These are phyloP conservation scores for Lordiphosa fenestrarum DNA, from an alignment of 2,888 invertebrate genomes.

Conservation along the genomic window DNA sequence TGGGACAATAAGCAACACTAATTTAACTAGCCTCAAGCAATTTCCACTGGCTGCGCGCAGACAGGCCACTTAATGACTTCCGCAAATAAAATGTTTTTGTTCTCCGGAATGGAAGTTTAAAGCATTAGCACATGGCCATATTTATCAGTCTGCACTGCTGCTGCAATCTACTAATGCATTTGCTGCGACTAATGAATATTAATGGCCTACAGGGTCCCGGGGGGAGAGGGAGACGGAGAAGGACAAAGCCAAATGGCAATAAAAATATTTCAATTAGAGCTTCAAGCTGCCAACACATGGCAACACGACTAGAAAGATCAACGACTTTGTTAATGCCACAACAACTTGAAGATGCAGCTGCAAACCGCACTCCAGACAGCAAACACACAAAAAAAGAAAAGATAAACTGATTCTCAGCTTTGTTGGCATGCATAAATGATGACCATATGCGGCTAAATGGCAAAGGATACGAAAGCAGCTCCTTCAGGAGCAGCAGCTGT, in stretches of 20 bases:
- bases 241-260: conserved; percentile 40
- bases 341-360: conserved; percentile 40
- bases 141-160: conserved; percentile 49
- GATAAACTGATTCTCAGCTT: conserved; percentile 45
- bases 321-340: conserved; percentile 67
- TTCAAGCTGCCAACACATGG: conserved; percentile 58
- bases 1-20: conserved; percentile 23
- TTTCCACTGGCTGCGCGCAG: conserved; percentile 30
- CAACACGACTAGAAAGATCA: conserved; percentile 42
- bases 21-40: conserved; percentile 38
- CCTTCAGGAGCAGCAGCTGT: conserved; percentile 2
- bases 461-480: conserved; percentile 9
- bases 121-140: conserved; percentile 53
- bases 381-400: conserved; percentile 10
- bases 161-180: conserved; percentile 66
- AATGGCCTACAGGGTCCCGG: conserved; percentile 35
- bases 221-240: too few relatives aligned
- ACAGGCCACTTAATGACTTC: conserved; percentile 68
- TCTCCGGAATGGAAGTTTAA: conserved; percentile 44
- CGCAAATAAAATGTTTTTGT: conserved; percentile 65
- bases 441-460: conserved; percentile 15
- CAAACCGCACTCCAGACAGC: conserved; percentile 22
- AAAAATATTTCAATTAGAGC: conserved; percentile 71
- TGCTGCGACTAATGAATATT: conserved; percentile 66
- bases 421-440: conserved; percentile 41